Evolutionary conservation across 2,888 invertebrate species (phyloP), one percentile per base, ranked within the genome.

Genomic region (Phaonia tiefii): DNA sequence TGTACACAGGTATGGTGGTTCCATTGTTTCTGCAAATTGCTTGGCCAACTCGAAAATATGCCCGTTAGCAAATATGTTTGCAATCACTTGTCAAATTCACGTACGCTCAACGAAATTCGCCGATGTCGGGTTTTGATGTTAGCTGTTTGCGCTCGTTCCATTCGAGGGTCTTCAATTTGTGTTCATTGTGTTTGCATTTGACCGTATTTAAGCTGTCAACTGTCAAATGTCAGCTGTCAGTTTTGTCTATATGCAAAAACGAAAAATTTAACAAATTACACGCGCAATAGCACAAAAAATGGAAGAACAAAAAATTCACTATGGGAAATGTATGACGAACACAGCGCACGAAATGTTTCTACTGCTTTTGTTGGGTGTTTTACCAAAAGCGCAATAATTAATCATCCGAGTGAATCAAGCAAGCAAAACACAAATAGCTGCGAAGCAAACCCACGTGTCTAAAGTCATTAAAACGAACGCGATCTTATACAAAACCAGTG

Each of bases 191-290:
- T 71, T 67, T 76, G 58, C 70, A 74, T 80, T 79, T 79, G 82
- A 82, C 79, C 83, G 77, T 82, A 82, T 83, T 83, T 82, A 83
- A 83, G 79, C 82, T 83, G 83, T 83, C 83, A 83, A 79, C 81
- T 83, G 83, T 79, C 81, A 83, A 83, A 83, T 83, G 83, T 83
- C 83, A 83, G 82, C 83, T 82, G 80, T 83, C 83, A 80, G 79
- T 79, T 82, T 72, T 70, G 75, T 69, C 71, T 70, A 69, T 73
- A 69, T 49, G 60, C 54, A 73, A 54, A 44, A 63, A 44, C 10
- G 26, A 26, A 26, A n/a, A 56, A 25, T 22, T 26, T 15, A 65
- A 65, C 44, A 65, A 22, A 46, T 44, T 63, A 46, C 44, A 39
- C 3, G 67, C 51, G 56, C 42, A 60, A 54, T 17, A 10, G 4